These are phyloP conservation scores for Hanleya hanleyi DNA, from an alignment of 2,888 invertebrate species.

Conservation along the genomic window DNA sequence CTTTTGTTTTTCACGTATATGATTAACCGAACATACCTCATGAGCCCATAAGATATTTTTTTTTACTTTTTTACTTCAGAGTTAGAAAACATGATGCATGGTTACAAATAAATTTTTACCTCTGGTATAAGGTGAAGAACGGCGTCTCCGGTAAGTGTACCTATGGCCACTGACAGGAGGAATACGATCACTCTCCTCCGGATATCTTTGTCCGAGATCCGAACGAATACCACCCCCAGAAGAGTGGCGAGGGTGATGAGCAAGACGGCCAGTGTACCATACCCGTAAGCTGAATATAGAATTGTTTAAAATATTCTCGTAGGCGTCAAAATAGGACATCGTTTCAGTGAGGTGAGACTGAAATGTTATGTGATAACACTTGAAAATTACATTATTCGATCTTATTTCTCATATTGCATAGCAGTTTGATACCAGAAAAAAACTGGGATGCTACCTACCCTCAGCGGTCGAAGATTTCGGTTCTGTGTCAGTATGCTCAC, in stretches of 20 bases:
- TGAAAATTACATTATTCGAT: no score
- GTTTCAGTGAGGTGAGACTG: no score
- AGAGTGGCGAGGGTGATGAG: constrained; percentile 72
- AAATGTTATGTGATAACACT: no score
- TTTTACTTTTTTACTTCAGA: no score
- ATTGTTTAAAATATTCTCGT: no score
- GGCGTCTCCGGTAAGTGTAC: constrained; percentile 74
- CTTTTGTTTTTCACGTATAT: no score
- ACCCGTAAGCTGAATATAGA: constrained; percentile 53
- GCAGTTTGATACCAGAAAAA: no score
- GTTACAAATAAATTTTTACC: constrained; percentile 54
- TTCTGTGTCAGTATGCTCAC: neutral
- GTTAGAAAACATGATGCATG: no score
- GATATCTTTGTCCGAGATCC: constrained; percentile 51
- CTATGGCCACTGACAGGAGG: constrained; percentile 73
- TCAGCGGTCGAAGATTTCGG: neutral
- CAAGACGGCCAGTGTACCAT: constrained; percentile 69
- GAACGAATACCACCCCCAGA: constrained; percentile 69
- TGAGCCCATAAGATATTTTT: no score
- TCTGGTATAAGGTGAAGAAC: constrained; percentile 74
- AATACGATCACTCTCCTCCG: constrained; percentile 68
- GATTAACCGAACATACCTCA: no score
- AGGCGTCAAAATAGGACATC: no score
- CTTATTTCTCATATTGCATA: no score
- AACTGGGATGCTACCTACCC: neutral